A percentile compares a stretch with the other conserved stretches of the same genome.
Evolutionary conservation across 2,113 vertebrate species (phyloP).

Genomic region (Trochalopteron elliotii): DNA sequence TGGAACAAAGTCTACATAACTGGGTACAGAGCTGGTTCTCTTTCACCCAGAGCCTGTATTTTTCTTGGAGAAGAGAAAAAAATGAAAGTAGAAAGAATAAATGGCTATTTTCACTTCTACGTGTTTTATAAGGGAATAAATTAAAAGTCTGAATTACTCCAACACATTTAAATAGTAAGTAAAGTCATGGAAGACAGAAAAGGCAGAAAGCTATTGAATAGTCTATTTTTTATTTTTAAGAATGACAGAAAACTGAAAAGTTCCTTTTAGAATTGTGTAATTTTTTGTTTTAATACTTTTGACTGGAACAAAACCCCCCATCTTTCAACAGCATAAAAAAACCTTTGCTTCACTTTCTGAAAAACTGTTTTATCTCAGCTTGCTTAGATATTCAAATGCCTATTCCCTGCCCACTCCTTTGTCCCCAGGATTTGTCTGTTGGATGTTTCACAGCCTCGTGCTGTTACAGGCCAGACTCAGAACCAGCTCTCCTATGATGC

Average conservation of each 20-base stretch:
- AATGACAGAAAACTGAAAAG: neutral
- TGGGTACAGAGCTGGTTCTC: neutral
- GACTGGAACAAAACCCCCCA: neutral
- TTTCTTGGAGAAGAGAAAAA: slow-evolving; percentile 46
- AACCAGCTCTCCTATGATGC: neutral
- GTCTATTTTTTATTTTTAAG: neutral
- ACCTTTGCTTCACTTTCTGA: neutral
- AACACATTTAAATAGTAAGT: neutral
- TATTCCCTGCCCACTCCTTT: neutral
- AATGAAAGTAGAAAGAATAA: slow-evolving; percentile 14
- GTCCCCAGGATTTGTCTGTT: neutral
- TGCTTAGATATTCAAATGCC: neutral
- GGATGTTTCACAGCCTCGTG: rapidly evolving
- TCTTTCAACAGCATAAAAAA: neutral
- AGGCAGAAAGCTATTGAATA: neutral
- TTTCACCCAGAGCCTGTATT: slow-evolving; percentile 16
- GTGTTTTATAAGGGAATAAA: slow-evolving; percentile 43
- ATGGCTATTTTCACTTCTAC: neutral
- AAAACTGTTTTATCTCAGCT: neutral
- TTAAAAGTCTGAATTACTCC: neutral
- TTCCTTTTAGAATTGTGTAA: neutral
- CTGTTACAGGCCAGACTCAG: neutral
- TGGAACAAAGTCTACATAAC: neutral
- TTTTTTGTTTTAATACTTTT: neutral
- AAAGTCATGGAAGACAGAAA: neutral